These are phyloP conservation scores for Dendroctonus ponderosae DNA, from an alignment of 1,140 invertebrate genomes.

Conservation along the genomic window DNA sequence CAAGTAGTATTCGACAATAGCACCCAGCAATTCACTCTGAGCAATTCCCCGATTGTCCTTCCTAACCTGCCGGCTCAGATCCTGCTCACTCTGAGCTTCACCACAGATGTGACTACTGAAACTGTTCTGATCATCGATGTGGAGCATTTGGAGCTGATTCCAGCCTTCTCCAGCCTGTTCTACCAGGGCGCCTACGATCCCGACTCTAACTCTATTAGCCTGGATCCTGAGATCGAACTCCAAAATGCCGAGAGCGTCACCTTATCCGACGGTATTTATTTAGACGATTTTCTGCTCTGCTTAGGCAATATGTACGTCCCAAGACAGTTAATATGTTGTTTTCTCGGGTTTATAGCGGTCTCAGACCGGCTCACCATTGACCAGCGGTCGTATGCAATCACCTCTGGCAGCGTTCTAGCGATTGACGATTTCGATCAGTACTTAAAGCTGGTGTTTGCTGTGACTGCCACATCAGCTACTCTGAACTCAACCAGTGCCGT, in stretches of 20 bases:
- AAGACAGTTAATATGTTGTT: neutral
- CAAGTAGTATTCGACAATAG: constrained; percentile 2
- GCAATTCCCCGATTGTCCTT: neutral
- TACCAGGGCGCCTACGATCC: constrained; percentile 21
- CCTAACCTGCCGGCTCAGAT: neutral
- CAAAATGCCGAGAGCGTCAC: neutral
- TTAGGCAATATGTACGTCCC: neutral
- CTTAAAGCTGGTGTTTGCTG: constrained; percentile 10
- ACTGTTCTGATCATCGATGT: constrained; percentile 6
- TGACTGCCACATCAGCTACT: constrained; percentile 3
- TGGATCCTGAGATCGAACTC: constrained; percentile 11
- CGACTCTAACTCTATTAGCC: constrained; percentile 4
- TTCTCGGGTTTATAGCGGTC: neutral
- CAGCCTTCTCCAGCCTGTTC: constrained; percentile 14
- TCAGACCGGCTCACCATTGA: constrained; percentile 3
- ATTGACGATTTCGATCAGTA: constrained; percentile 8
- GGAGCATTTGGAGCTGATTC: neutral
- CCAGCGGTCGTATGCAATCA: neutral
- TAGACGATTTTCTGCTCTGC: too few relatives aligned
- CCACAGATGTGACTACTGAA: constrained; percentile 14
- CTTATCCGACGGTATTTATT: constrained; percentile 5
- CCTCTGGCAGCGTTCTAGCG: neutral
- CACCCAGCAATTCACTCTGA: neutral
- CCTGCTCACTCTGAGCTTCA: neutral
- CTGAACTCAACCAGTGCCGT: neutral